Conservation (phyloP, 2,113 vertebrate genomes). For the Budorcas taxicolor region DNA sequence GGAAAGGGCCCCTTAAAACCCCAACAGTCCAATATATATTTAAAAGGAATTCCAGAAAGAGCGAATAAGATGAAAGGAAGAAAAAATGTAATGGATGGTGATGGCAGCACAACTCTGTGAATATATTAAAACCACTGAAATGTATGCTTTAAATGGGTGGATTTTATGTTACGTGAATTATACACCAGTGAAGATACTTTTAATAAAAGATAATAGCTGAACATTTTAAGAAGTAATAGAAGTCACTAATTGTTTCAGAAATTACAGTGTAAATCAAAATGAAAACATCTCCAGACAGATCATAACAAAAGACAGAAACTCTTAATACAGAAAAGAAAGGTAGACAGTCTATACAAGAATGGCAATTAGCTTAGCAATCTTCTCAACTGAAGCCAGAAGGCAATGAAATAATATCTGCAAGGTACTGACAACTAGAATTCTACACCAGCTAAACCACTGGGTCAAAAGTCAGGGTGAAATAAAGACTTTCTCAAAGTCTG, state of each 20-base stretch:
- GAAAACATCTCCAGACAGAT: not conserved
- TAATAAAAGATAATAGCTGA: not conserved
- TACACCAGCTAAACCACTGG: not conserved
- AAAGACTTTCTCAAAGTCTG: not conserved
- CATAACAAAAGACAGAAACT: not conserved
- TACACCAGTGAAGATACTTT: not conserved
- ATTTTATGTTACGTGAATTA: not conserved
- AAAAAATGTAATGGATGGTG: not conserved
- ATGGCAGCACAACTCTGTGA: not conserved
- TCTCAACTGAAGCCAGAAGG: not conserved
- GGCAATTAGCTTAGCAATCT: not conserved
- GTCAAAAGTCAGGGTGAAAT: not conserved
- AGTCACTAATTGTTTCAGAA: constrained; percentile 3
- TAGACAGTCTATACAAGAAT: not conserved
- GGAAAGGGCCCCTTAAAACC: not conserved
- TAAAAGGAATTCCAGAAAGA: constrained; percentile 16
- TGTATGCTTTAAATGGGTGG: not conserved
- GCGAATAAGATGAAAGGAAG: not conserved
- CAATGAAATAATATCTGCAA: not conserved
- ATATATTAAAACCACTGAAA: not conserved
- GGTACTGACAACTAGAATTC: not conserved
- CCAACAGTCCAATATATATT: not conserved
- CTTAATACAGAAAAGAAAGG: not conserved
- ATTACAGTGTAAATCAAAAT: not conserved
- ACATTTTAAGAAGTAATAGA: not conserved